Base-by-base conservation (phyloP, 2,113 vertebrate species). In the Lampris megalopsis region DNA sequence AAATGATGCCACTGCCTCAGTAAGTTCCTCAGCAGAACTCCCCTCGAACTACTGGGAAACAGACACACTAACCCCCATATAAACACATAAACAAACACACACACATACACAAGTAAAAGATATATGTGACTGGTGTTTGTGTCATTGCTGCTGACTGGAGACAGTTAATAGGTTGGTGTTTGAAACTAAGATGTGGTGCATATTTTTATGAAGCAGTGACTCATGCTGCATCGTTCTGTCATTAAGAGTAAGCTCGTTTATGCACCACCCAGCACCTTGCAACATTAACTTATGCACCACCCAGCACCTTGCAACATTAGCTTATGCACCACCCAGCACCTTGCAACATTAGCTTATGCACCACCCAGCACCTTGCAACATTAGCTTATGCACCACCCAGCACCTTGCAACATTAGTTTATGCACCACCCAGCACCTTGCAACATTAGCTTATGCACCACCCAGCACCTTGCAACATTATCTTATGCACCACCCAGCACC, bases 1-100 rank as follows among this genome's bases (percentile, higher is more conserved):
- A 75, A 82, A 83, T 83, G 56, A 80, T 68, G 70, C 66, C 59
- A 60, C 49, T 74, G 66, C 69, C 40, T 66, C 53, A 38, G 47
- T 0, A n/a, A 61, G 69, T 82, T 71, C 64, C 70, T 70, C 53
- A 73, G 67, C 76, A 84, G 58, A 74, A 13, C 64, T n/a, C 52
- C 53, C 48, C 24, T 45, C 13, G 64, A 63, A 76, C 50, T 72
- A 53, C 50, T 63, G 47, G 59, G 40, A 59, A 78, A 48, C 52
- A 2, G 47, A 47, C 54, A 41, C 38, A 41, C 38, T 11, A 1
- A 38, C 57, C 6, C 57, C 37, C 57, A 35, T 9, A 65, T 49
- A 48, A 13, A 65, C 47, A 65, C 63, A 65, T 47, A 65, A 45
- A 65, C 36, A 65, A 24, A 65, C 60, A 59, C 59, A 64, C 52